These are phyloP conservation scores for Oreocharis arfaki DNA, from an alignment of 2,113 vertebrate genomes.

Conservation along the genomic window DNA sequence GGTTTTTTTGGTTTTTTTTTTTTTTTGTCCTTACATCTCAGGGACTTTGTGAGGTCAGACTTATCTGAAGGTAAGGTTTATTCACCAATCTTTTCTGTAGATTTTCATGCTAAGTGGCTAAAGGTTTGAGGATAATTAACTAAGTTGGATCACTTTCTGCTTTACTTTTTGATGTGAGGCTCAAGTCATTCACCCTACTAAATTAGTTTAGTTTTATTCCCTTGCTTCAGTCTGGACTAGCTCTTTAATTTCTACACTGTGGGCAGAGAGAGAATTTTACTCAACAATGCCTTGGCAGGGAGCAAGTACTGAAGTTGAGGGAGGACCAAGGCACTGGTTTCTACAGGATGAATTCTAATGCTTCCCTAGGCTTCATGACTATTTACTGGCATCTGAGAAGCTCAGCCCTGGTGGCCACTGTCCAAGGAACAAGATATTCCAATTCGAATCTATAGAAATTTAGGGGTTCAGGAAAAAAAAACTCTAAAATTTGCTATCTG, in stretches of 20 bases:
- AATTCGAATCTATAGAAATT: not conserved
- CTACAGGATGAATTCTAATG: not conserved
- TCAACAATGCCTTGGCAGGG: not conserved
- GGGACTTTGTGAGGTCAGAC: not conserved
- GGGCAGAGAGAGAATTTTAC: not conserved
- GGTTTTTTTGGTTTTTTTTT: too few relatives aligned
- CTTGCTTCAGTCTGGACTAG: not conserved
- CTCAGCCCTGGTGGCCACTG: not conserved
- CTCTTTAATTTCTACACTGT: not conserved
- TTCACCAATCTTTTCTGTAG: not conserved
- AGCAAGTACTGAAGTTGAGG: not conserved
- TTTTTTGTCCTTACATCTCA: not conserved
- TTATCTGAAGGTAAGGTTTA: not conserved
- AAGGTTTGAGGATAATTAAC: not conserved
- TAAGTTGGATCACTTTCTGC: not conserved
- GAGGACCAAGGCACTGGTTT: not conserved
- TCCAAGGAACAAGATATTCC: not conserved
- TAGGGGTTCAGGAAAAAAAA: not conserved
- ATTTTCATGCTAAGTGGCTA: not conserved
- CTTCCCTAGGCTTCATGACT: not conserved
- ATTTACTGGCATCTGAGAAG: not conserved
- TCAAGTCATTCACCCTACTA: not conserved
- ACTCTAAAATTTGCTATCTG: not conserved
- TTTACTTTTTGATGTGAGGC: not conserved
- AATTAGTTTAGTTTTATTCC: not conserved